Conservation (phyloP, 1,140 invertebrate species). For the Pteromalus puparum region DNA sequence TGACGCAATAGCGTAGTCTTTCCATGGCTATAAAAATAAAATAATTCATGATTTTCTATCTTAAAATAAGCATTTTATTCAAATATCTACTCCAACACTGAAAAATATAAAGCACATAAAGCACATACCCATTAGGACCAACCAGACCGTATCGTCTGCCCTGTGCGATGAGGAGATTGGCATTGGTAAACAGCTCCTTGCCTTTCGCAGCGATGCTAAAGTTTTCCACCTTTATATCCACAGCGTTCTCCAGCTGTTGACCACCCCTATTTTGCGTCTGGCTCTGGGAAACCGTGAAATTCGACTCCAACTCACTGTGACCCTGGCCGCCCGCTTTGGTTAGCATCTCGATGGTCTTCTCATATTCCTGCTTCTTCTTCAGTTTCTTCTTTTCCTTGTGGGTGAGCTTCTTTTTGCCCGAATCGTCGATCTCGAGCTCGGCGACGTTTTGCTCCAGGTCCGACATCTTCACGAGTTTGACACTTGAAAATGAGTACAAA, state of each 20-base stretch:
- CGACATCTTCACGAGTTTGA: constrained; percentile 52
- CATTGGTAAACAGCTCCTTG: constrained; percentile 98
- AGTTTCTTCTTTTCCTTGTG: constrained; percentile 97
- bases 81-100: not conserved
- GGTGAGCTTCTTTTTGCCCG: constrained; percentile 81
- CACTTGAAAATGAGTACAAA: not conserved
- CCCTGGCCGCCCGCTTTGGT: constrained; percentile 92
- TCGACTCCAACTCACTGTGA: constrained; percentile 91
- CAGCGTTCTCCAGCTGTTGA: constrained; percentile 92
- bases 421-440: constrained; percentile 65
- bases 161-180: constrained; percentile 94
- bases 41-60: constrained; percentile 10
- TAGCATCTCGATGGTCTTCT: constrained; percentile 92
- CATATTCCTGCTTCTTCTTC: constrained; percentile 94
- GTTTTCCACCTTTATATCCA: constrained; percentile 99
- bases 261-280: constrained; percentile 75
- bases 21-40: constrained; percentile 84
- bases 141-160: constrained; percentile 97
- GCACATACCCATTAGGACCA: constrained; percentile 94
- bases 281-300: constrained; percentile 96
- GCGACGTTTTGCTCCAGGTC: constrained; percentile 68
- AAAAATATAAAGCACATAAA: constrained; percentile 49
- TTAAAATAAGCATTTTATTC: not conserved
- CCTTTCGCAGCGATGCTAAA: constrained; percentile 98
- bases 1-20: constrained; percentile 99